These are phyloP conservation scores for Norana najaformis DNA, from an alignment of 2,888 invertebrate species.

Conservation along the genomic window DNA sequence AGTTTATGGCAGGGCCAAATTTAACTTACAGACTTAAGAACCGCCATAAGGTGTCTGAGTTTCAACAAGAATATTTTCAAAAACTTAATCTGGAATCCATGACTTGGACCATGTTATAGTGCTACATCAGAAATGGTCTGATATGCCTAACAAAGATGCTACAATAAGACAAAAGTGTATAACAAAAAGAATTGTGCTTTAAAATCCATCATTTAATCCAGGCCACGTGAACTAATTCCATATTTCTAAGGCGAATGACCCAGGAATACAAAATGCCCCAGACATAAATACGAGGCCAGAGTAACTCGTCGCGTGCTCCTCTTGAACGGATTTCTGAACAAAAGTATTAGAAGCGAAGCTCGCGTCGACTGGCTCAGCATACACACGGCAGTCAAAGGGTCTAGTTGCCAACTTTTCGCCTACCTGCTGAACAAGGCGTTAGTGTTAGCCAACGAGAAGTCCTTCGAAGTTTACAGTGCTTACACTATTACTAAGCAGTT, in stretches of 20 bases:
- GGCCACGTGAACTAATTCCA: background rate
- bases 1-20: background rate
- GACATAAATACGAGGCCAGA: slow-evolving; percentile 10
- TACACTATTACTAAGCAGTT: slow-evolving; percentile 5
- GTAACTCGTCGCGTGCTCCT: background rate
- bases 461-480: background rate
- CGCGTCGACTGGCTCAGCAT: too few relatives aligned
- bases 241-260: background rate
- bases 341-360: background rate
- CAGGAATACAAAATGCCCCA: slow-evolving; percentile 13
- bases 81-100: background rate
- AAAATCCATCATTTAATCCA: background rate
- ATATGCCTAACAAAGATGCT: background rate
- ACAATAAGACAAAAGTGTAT: background rate
- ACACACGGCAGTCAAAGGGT: background rate
- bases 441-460: background rate
- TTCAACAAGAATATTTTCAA: background rate
- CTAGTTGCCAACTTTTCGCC: background rate
- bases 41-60: background rate
- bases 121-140: background rate
- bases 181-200: background rate
- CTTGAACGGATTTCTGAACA: background rate
- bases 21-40: background rate
- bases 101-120: background rate
- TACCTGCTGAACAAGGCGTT: background rate